Conservation (phyloP, 2,797 vertebrate species). For the Poeciliopsis turneri region DNA sequence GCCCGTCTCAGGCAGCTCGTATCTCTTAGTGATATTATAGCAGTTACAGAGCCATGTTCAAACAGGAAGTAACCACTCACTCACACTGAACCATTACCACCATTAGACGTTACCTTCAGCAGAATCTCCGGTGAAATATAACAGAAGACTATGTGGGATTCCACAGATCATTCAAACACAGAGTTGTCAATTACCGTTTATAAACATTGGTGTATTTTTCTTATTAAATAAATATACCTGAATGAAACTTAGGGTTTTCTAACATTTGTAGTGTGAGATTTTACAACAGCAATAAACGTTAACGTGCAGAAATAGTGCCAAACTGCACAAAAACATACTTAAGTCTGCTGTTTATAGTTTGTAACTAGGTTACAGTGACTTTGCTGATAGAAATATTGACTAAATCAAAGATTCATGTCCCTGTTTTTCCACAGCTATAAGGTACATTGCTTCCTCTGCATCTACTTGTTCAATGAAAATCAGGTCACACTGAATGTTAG, state of each 20-base stretch:
- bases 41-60: not conserved
- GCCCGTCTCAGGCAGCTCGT: not conserved
- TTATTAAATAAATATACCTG: not conserved
- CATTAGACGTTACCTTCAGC: not conserved
- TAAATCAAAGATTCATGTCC: not conserved
- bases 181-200: not conserved
- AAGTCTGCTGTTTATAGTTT: not conserved
- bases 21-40: not conserved
- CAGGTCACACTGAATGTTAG: not conserved
- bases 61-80: not conserved
- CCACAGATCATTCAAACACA: not conserved
- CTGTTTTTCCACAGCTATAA: not conserved
- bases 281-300: not conserved
- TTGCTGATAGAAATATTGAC: too few relatives aligned
- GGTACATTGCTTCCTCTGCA: not conserved
- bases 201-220: not conserved
- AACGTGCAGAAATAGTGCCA: not conserved
- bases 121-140: not conserved
- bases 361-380: too few relatives aligned
- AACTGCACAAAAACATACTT: not conserved
- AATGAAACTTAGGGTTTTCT: not conserved
- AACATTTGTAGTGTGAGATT: not conserved
- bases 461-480: not conserved
- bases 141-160: not conserved
- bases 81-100: not conserved